These are phyloP conservation scores for Perognathus longimembris DNA, from an alignment of 2,113 vertebrate genomes.

Conservation along the genomic window DNA sequence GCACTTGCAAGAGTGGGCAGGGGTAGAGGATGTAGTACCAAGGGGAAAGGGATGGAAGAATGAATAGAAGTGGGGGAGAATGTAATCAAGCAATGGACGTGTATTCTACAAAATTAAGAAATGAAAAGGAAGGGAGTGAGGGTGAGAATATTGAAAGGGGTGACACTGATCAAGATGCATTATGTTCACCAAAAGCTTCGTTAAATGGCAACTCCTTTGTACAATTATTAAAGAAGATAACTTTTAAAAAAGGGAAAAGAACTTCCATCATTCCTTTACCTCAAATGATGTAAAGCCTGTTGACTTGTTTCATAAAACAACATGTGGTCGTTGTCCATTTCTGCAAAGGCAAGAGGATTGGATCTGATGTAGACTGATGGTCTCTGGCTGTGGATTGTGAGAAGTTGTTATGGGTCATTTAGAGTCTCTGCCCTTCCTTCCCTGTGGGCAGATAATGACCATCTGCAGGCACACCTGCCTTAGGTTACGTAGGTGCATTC, in stretches of 20 bases:
- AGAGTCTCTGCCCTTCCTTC: neutral
- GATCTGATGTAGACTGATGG: neutral
- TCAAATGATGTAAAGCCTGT: neutral
- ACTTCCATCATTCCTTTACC: neutral
- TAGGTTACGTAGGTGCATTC: neutral
- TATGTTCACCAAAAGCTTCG: too few species aligned
- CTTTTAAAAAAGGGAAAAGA: neutral
- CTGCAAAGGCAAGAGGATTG: neutral
- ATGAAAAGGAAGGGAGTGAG: too few species aligned
- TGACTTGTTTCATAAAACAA: neutral
- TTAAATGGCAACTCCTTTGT: too few species aligned
- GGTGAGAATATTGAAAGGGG: too few species aligned
- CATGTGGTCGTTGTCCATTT: neutral
- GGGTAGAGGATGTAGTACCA: too few species aligned
- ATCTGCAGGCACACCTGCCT: conserved; percentile 36
- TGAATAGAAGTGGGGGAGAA: too few species aligned
- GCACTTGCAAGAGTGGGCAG: too few species aligned
- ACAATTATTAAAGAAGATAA: neutral
- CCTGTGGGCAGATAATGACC: neutral
- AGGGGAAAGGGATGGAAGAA: too few species aligned
- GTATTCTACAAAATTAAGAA: too few species aligned
- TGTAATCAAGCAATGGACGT: too few species aligned
- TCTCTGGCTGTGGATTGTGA: neutral
- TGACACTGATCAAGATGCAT: too few species aligned
- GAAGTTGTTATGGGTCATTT: neutral